Evolutionary conservation across 2,888 invertebrate genomes (phyloP), one percentile per base, ranked within the genome.

Genomic region (Ecdyonurus torrentis): DNA sequence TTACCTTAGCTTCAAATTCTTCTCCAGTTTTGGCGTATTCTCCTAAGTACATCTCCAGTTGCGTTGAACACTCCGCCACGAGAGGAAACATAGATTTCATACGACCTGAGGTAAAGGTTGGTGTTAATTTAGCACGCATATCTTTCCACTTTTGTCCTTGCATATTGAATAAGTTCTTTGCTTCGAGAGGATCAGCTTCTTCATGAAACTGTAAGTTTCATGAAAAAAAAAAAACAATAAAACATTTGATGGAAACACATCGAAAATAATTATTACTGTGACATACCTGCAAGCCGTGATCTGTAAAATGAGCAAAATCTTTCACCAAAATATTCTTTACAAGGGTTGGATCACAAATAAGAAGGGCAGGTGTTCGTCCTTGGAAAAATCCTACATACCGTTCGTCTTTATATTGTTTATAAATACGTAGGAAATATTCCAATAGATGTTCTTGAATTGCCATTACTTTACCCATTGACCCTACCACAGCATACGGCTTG

Each of bases 101-200:
- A 72, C 85, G 86, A 5, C 82, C 83, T 0, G 84, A 79, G 0
- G 86, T 81, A 70, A 86, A 87, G 0, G 83, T 69, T 1, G 73
- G 72, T 1, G 70, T 70, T 20, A 73, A 62, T 15, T 70, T 68
- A 1, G 67, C 63, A 24, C 73, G 66, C 15, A 72, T 66, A n/a
- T 68, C 66, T 62, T 71, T 72, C 74, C 74, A 74, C 5, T 70
- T 68, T 7, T 68, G 66, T 1, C 69, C 70, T 52, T 66, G 60
- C 25, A 65, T 58, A 2, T 63, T 59, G 68, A 85, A 83, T 2
- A 86, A 71, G 71, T 82, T 82, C 18, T 62, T 62, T 0, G 77
- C 81, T 5, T 66, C 66, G 22, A 66, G 25, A 19, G 66, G 63
- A 62, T 67, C 67, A 15, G 37, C 25, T 19, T 63, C 62, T 23